Percentiles rank a stretch among this genome's conserved stretches.
phyloP scores from a whole-genome alignment of 2,888 invertebrate species.

The Thereva unica region DNA sequence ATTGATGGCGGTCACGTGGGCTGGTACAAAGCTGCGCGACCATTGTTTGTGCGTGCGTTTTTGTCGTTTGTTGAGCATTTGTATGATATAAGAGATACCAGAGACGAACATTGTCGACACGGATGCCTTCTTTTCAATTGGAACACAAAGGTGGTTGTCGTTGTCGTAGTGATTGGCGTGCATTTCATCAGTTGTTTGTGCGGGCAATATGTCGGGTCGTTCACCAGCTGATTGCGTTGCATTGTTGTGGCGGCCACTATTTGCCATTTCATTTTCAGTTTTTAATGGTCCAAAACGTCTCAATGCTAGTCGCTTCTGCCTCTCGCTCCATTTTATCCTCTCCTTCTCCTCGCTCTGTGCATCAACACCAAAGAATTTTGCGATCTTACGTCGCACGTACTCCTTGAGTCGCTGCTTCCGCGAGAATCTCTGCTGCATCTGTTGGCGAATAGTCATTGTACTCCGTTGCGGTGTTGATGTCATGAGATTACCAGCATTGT shows the following conservation, averaged over 20 bases:
- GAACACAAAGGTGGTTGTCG: constrained; percentile 48
- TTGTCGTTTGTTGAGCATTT: constrained; percentile 63
- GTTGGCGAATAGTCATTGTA: constrained; percentile 46
- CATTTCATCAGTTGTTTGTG: constrained; percentile 48
- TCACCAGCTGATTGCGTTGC: constrained; percentile 44
- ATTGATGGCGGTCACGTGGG: constrained; percentile 58
- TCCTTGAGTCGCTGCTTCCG: constrained; percentile 54
- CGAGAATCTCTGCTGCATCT: constrained; percentile 46
- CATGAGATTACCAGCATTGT: constrained; percentile 14
- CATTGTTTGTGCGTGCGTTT: constrained; percentile 59
- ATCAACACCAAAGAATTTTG: constrained; percentile 57
- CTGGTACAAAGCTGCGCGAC: constrained; percentile 73
- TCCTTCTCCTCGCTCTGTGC: constrained; percentile 52
- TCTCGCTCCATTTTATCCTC: constrained; percentile 52
- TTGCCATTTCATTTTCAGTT: constrained; percentile 43
- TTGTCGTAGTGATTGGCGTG: constrained; percentile 40
- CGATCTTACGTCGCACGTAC: constrained; percentile 53
- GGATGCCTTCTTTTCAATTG: constrained; percentile 57
- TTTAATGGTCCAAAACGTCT: constrained; percentile 52
- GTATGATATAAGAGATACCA: constrained; percentile 53
- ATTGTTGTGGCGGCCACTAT: constrained; percentile 23
- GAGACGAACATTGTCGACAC: constrained; percentile 55
- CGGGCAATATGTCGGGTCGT: constrained; percentile 56
- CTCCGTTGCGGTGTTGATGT: constrained; percentile 40
- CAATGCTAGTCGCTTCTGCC: constrained; percentile 55